phyloP scores from a whole-genome alignment of 2,888 invertebrate genomes.

The Phyto melanocephala region DNA sequence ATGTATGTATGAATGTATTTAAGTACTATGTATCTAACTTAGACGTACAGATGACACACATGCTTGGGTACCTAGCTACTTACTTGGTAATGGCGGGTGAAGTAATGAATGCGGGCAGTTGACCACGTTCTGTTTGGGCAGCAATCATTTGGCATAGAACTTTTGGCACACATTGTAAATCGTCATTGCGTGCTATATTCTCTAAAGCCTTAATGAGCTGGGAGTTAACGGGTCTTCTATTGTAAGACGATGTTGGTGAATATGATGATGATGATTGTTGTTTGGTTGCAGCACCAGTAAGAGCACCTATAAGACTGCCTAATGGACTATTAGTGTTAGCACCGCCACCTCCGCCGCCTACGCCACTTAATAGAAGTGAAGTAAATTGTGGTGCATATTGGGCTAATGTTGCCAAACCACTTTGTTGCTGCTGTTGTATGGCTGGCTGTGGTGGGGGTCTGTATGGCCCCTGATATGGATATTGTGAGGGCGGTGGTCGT shows the following conservation, averaged over 20 bases:
- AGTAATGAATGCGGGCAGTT: constrained; percentile 76
- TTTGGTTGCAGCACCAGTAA: constrained; percentile 67
- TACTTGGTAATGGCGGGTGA: constrained; percentile 78
- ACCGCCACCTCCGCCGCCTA: constrained; percentile 54
- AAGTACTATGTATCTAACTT: not conserved
- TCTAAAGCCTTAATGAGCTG: constrained; percentile 80
- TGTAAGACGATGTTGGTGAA: constrained; percentile 45
- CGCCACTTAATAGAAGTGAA: constrained; percentile 72
- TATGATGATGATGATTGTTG: constrained; percentile 38
- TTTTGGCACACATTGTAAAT: constrained; percentile 88
- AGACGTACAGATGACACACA: not conserved
- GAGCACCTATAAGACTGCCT: constrained; percentile 74
- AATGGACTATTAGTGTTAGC: constrained; percentile 68
- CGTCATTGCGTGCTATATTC: constrained; percentile 85
- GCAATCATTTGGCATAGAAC: constrained; percentile 88
- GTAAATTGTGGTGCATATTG: constrained; percentile 78
- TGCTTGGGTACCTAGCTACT: constrained; percentile 64
- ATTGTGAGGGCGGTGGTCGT: constrained; percentile 46
- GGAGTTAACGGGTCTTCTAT: constrained; percentile 72
- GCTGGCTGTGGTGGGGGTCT: constrained; percentile 62
- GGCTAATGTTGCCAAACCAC: constrained; percentile 72
- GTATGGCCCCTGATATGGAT: constrained; percentile 62
- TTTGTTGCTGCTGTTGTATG: constrained; percentile 32
- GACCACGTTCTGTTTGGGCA: constrained; percentile 77
- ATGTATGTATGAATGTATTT: not conserved